Evolutionary conservation across 2,888 invertebrate genomes (phyloP), one percentile per base, ranked within the genome.

Genomic region (Theretra japonica): DNA sequence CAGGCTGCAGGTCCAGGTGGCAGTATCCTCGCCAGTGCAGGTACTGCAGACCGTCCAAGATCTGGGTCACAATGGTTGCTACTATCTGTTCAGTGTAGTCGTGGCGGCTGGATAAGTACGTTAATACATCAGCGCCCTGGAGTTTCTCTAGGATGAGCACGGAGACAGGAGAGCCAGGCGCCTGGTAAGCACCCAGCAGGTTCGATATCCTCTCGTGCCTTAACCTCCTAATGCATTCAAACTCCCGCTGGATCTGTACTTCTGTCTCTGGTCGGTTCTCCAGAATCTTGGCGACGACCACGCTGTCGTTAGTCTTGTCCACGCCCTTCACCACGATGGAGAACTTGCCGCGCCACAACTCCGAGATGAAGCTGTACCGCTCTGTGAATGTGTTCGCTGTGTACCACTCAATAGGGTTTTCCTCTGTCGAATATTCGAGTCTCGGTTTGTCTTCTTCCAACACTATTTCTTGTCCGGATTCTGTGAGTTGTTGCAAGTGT

Each of bases 31-130:
- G 95, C 97, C 99, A 99, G 90, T 99, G 99, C 58, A 99, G 94
- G 89, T 99, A 99, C 90, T 99, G 99, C 0, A 99, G 93, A 0
- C 97, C 99, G 84, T 99, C 98, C 72, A 98, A 91, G 0, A 98
- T 93, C 93, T 99, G 99, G 3, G 96, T 96, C 59, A 99, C 96
- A 30, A 99, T 97, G 1, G 96, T 96, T 0, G 98, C 97, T 0
- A 99, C 98, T 90, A 97, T 97, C 90, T 99, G 98, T 89, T 99
- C 99, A 0, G 97, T 96, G 90, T 99, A 99, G 81, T 98, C 97
- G 87, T 98, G 98, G 70, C 97, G 96, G 80, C 97, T 97, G 0
- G 98, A 97, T 72, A 99, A 95, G 88, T 98, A 99, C 0, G 98
- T 97, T 5, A 99, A 94, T 57, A 99, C 96, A 83, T 99, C 98